Conservation (phyloP, 2,888 invertebrate genomes). For the Dicranocentrus wangi region DNA sequence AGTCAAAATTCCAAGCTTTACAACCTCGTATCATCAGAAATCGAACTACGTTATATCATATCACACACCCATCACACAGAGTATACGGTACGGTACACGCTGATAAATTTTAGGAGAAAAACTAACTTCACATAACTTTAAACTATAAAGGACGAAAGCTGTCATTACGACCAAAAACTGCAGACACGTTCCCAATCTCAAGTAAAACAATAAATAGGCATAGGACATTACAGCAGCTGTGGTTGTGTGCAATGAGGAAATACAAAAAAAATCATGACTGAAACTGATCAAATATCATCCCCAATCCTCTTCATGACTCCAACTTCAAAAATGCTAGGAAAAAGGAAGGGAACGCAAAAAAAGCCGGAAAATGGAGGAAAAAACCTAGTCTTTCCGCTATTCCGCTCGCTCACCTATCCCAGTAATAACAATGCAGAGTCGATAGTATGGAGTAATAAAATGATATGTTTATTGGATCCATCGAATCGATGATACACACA, state of each 20-base stretch:
- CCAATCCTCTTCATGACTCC: slow-evolving; percentile 2
- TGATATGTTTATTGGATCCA: slow-evolving; percentile 27
- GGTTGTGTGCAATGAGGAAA: not conserved
- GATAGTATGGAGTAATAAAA: slow-evolving; percentile 21
- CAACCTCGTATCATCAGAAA: too few relatives aligned
- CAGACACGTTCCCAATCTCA: slow-evolving; percentile 4
- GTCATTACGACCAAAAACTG: slow-evolving; percentile 4
- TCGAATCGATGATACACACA: not conserved
- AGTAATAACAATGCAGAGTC: not conserved
- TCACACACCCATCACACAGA: too few relatives aligned
- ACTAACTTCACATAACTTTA: not conserved
- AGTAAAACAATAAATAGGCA: slow-evolving; percentile 5
- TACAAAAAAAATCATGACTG: slow-evolving; percentile 27
- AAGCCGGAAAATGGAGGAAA: too few relatives aligned
- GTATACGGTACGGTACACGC: not conserved
- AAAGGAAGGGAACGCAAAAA: too few relatives aligned
- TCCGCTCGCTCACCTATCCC: too few relatives aligned
- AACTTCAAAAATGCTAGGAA: not conserved
- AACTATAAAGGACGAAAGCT: too few relatives aligned
- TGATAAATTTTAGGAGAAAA: not conserved
- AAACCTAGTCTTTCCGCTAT: too few relatives aligned
- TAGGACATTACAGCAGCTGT: slow-evolving; percentile 11
- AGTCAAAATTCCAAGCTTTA: too few relatives aligned
- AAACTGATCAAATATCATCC: slow-evolving; percentile 48
- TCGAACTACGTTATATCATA: too few relatives aligned